A percentile compares a stretch with the other conserved stretches of the same genome.
phyloP scores from a whole-genome alignment of 2,797 vertebrate species.

The Buphagus erythrorhynchus region DNA sequence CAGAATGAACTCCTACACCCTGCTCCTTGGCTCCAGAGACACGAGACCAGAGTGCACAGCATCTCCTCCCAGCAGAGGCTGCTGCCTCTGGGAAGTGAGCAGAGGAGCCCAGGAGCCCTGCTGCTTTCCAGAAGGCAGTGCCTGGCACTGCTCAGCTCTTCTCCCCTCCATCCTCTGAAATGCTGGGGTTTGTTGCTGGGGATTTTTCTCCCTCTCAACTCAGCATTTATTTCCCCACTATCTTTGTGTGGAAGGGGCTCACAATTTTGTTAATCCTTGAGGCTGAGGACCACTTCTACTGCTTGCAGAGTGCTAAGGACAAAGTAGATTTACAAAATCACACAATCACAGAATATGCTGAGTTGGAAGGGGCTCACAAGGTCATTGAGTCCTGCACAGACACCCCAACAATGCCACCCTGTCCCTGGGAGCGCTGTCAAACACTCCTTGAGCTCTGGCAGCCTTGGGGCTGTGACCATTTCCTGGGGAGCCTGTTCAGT shows the following conservation, averaged over 20 bases:
- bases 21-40: fast-evolving
- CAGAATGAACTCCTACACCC: not conserved
- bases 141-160: not conserved
- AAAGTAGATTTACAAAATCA: not conserved
- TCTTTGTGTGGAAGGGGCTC: too few species aligned
- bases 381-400: not conserved
- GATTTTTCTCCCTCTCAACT: fast-evolving
- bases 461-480: fast-evolving
- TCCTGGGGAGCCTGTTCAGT: not conserved
- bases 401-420: not conserved
- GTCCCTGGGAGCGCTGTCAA: not conserved
- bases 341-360: not conserved
- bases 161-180: not conserved
- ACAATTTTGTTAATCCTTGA: not conserved
- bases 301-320: not conserved
- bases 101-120: not conserved
- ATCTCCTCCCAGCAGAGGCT: not conserved
- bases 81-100: not conserved
- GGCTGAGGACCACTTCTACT: not conserved
- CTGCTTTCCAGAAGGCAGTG: not conserved
- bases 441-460: not conserved
- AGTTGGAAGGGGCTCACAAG: not conserved
- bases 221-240: not conserved
- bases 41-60: fast-evolving
- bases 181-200: not conserved